phyloP scores from a whole-genome alignment of 2,113 vertebrate genomes.

The Suricata suricatta region DNA sequence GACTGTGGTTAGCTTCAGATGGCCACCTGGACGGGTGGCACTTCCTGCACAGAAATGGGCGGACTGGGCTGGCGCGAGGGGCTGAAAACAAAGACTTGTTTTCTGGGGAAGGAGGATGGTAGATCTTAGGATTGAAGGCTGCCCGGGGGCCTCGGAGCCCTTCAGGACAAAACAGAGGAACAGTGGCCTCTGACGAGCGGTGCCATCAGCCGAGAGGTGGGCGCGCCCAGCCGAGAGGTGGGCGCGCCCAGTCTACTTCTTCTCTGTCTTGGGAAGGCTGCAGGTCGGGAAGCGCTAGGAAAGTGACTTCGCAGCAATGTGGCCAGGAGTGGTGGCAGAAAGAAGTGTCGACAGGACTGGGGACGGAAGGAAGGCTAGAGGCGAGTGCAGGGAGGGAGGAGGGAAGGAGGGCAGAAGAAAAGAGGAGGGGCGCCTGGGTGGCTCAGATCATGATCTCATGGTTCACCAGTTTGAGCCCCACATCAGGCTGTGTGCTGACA shows the following conservation, averaged over 20 bases:
- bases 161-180: not conserved
- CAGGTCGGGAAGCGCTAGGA: no score
- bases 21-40: not conserved
- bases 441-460: no score
- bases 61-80: not conserved
- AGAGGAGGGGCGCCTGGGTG: not conserved
- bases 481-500: no score
- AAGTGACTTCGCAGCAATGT: not conserved
- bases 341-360: not conserved
- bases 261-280: not conserved
- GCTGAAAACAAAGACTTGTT: slow-evolving; percentile 44
- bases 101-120: not conserved
- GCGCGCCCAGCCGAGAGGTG: not conserved
- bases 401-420: not conserved
- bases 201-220: not conserved
- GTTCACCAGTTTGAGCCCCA: no score
- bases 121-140: not conserved
- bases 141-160: not conserved
- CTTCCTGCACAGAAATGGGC: not conserved
- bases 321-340: not conserved
- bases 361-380: not conserved
- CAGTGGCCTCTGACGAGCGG: not conserved
- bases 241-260: not conserved
- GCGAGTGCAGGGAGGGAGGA: not conserved
- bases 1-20: not conserved